Evolutionary conservation across 2,797 vertebrate species (phyloP).

Genomic region (Hipposideros larvatus): DNA sequence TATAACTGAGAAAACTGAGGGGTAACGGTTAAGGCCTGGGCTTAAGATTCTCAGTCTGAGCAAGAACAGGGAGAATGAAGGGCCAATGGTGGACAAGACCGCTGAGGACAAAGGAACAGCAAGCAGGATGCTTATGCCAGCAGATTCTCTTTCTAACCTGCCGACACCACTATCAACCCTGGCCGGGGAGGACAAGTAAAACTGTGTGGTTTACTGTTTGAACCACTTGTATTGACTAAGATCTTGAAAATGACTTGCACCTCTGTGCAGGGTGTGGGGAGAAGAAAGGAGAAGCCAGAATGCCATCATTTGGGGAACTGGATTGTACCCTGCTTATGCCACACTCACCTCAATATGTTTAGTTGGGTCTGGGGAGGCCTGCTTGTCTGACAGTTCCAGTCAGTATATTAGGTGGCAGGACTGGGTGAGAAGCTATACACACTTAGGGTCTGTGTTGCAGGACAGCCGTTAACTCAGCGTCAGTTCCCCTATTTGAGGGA

Average conservation of each 20-base stretch:
- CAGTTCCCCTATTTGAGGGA: not conserved
- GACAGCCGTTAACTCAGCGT: not conserved
- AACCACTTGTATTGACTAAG: not conserved
- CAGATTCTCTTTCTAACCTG: not conserved
- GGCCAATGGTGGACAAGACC: not conserved
- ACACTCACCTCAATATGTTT: not conserved
- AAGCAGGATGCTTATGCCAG: not conserved
- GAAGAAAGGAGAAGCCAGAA: not conserved
- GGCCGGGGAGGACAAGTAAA: not conserved
- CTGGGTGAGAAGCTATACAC: not conserved
- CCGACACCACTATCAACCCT: not conserved
- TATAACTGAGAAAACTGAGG: not conserved
- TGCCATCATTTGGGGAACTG: not conserved
- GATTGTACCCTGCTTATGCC: not conserved
- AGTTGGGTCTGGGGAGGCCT: not conserved
- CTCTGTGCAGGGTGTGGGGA: not conserved
- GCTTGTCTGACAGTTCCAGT: not conserved
- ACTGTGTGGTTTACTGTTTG: not conserved
- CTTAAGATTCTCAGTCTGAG: not conserved
- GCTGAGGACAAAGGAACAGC: not conserved
- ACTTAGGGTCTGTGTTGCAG: not conserved
- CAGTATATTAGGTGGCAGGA: rapidly evolving
- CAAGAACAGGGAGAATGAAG: not conserved
- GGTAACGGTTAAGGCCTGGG: not conserved
- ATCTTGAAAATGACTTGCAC: not conserved